Evolutionary conservation across 92 coral and sea anemone species (phyloP).

Genomic region (Palythoa grandis): DNA sequence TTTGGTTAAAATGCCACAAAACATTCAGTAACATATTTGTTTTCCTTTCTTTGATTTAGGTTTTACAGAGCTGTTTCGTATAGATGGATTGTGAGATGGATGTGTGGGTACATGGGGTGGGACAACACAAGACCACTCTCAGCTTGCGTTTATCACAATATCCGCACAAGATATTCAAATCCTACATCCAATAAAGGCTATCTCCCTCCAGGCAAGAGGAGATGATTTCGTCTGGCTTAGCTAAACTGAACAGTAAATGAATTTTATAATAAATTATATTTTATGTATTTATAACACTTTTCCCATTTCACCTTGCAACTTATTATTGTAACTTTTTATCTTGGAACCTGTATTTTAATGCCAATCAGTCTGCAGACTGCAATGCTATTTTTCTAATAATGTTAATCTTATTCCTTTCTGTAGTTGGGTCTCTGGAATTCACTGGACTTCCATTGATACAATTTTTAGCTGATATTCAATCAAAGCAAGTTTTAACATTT

Average conservation of each 20-base stretch:
- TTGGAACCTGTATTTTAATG: not conserved
- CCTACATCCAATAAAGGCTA: not conserved
- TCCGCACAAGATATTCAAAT: constrained; percentile 1
- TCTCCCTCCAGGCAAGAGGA: constrained; percentile 1
- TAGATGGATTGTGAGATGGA: constrained; percentile 1
- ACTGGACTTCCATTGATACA: not conserved
- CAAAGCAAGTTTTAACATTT: not conserved
- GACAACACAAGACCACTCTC: constrained; percentile 9
- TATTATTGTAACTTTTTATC: not conserved
- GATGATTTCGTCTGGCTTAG: not conserved
- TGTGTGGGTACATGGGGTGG: constrained; percentile 29
- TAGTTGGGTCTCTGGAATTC: not conserved
- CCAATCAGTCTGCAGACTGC: constrained; percentile 14
- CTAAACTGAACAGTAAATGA: not conserved
- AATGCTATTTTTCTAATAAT: not conserved
- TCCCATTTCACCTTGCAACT: not conserved
- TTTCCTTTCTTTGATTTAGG: not conserved
- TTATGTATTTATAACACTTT: not conserved
- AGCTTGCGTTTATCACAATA: constrained; percentile 19
- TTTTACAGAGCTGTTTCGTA: constrained; percentile 21
- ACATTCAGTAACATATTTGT: not conserved
- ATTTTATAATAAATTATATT: too few species aligned
- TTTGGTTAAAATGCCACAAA: not conserved
- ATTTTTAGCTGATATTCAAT: constrained; percentile 7
- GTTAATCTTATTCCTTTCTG: constrained; percentile 4